These are phyloP conservation scores for Phaenicophaeus curvirostris DNA, from an alignment of 2,797 vertebrate species.

Conservation along the genomic window DNA sequence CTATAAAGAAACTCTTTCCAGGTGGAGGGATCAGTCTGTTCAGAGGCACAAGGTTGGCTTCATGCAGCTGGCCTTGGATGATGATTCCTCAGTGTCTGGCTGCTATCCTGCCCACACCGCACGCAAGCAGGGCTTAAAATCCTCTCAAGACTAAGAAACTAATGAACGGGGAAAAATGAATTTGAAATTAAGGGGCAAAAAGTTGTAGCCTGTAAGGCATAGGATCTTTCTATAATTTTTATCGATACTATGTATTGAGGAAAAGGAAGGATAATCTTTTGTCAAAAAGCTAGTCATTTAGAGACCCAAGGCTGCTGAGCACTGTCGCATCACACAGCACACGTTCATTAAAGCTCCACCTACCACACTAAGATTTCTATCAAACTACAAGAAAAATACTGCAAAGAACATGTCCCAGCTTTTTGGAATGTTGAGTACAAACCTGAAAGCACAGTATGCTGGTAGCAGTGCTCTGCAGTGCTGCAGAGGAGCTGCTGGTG, in stretches of 20 bases:
- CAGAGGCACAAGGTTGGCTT: neutral
- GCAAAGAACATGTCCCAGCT: neutral
- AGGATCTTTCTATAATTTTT: neutral
- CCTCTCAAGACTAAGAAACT: neutral
- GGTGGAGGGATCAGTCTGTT: slow-evolving; percentile 18
- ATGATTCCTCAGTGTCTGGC: neutral
- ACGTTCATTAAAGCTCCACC: neutral
- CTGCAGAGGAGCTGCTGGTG: neutral
- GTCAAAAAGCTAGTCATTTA: neutral
- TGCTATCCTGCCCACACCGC: neutral
- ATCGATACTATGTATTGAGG: neutral
- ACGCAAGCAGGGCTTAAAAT: neutral
- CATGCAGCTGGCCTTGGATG: neutral
- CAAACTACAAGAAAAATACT: neutral
- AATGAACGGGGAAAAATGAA: neutral
- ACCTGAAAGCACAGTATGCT: neutral
- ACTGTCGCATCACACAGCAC: neutral
- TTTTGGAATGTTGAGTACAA: neutral
- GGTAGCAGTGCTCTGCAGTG: neutral
- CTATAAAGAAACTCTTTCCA: neutral
- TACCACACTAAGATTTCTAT: neutral
- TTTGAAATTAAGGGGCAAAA: neutral
- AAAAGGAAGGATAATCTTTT: neutral
- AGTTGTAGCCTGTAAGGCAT: neutral
- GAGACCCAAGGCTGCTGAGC: neutral